Evolutionary conservation across 2,113 vertebrate species (phyloP).

Genomic region (Nesogale talazaci): DNA sequence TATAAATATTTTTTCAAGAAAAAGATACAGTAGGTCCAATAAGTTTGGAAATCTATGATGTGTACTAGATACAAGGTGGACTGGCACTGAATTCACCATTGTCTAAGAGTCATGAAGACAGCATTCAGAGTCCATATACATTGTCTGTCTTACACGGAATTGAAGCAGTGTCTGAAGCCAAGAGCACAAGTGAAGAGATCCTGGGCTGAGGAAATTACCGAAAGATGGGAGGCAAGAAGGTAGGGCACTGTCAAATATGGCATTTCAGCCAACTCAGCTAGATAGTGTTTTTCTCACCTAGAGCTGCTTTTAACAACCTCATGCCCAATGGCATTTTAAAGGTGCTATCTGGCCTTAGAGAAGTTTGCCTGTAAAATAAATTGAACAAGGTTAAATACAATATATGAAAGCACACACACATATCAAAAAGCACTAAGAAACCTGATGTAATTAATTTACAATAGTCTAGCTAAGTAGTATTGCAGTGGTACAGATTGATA

Average conservation of each 20-base stretch:
- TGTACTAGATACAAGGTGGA: not conserved
- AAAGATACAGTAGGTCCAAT: too few relatives aligned
- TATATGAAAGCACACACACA: not conserved
- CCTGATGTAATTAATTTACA: not conserved
- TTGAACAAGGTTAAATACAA: conserved; percentile 7
- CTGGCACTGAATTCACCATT: not conserved
- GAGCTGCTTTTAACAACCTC: conserved; percentile 12
- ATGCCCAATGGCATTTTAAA: not conserved
- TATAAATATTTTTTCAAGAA: too few relatives aligned
- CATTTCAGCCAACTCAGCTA: not conserved
- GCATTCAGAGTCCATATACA: not conserved
- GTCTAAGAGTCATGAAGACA: not conserved
- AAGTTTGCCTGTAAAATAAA: conserved; percentile 41
- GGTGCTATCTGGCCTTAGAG: not conserved
- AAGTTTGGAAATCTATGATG: too few relatives aligned
- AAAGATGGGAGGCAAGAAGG: not conserved
- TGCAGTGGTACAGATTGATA: not conserved
- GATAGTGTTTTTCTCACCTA: conserved; percentile 30
- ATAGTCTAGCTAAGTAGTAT: not conserved
- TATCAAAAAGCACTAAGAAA: not conserved
- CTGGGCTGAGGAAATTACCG: not conserved
- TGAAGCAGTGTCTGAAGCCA: not conserved
- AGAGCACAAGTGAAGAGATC: not conserved
- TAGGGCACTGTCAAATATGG: not conserved
- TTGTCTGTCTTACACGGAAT: not conserved